Evolutionary conservation across 2,797 vertebrate genomes (phyloP).

Genomic region (Phalloptychus januarius): DNA sequence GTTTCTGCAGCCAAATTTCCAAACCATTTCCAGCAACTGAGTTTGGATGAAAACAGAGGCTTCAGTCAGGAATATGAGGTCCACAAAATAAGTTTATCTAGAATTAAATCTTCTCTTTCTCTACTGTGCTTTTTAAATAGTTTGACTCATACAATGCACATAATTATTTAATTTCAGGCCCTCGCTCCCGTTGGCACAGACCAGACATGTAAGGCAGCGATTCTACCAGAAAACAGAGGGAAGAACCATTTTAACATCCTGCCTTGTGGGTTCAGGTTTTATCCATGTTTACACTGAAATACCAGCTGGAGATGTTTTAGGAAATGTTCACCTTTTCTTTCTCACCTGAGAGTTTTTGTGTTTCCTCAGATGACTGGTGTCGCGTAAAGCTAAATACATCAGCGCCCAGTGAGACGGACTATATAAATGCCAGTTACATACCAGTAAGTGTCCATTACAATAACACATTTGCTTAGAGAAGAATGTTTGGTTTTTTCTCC

Average conservation of each 20-base stretch:
- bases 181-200: conserved; percentile 67
- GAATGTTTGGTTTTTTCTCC: neutral
- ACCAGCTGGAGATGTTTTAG: too few relatives aligned
- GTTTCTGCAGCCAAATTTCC: conserved; percentile 69
- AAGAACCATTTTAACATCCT: conserved; percentile 88
- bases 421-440: conserved; percentile 89
- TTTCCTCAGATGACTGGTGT: conserved; percentile 82
- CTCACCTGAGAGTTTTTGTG: neutral
- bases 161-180: conserved; percentile 58
- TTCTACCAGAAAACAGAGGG: conserved; percentile 70
- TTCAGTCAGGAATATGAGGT: conserved; percentile 87
- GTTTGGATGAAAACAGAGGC: conserved; percentile 76
- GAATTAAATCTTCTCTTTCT: neutral
- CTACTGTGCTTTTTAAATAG: neutral
- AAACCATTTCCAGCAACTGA: conserved; percentile 65
- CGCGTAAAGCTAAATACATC: conserved; percentile 79
- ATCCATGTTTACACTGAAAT: neutral
- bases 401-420: conserved; percentile 67
- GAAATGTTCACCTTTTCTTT: neutral
- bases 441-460: conserved; percentile 75
- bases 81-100: neutral
- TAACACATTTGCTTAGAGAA: neutral
- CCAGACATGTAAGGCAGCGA: conserved; percentile 68
- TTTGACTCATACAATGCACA: neutral
- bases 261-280: conserved; percentile 81